Conservation (phyloP, 2,888 invertebrate species). For the Tanaodytes sp. region DNA sequence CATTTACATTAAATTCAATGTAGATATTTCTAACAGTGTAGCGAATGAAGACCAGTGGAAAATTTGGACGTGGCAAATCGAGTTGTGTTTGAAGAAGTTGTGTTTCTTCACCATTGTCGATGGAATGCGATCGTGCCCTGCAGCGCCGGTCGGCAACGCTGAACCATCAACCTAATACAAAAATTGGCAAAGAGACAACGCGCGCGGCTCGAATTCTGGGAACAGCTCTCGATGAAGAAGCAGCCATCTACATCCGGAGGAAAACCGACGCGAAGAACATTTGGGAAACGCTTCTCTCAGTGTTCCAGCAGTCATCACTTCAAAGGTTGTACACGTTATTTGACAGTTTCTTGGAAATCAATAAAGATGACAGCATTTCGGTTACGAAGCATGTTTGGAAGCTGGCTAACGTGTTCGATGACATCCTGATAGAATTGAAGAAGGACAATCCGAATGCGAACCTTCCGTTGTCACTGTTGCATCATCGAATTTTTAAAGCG, state of each 20-base stretch:
- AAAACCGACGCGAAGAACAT: conserved; percentile 54
- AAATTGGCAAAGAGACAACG: conserved; percentile 53
- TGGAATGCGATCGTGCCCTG: conserved; percentile 52
- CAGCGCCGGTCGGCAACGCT: too few relatives aligned
- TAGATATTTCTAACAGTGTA: too few relatives aligned
- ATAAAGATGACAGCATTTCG: conserved; percentile 27
- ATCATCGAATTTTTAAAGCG: conserved; percentile 56
- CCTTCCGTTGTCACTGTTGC: conserved; percentile 50
- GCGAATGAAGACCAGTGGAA: conserved; percentile 54
- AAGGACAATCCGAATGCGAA: conserved; percentile 44
- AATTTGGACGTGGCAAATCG: conserved; percentile 58
- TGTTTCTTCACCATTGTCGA: conserved; percentile 51
- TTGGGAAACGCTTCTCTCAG: conserved; percentile 51
- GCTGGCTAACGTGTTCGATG: conserved; percentile 52
- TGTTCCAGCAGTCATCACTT: conserved; percentile 54
- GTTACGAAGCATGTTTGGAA: conserved; percentile 36
- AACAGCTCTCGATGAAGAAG: conserved; percentile 52
- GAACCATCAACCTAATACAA: too few relatives aligned
- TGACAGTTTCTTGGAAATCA: conserved; percentile 50
- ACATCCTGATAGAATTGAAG: conserved; percentile 42
- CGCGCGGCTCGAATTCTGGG: conserved; percentile 53
- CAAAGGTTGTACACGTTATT: conserved; percentile 55
- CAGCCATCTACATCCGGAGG: conserved; percentile 53
- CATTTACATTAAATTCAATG: too few relatives aligned
- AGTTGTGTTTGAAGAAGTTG: conserved; percentile 56